Base-by-base conservation (phyloP, 2,888 invertebrate genomes). In the Notocelia uddmanniana region DNA sequence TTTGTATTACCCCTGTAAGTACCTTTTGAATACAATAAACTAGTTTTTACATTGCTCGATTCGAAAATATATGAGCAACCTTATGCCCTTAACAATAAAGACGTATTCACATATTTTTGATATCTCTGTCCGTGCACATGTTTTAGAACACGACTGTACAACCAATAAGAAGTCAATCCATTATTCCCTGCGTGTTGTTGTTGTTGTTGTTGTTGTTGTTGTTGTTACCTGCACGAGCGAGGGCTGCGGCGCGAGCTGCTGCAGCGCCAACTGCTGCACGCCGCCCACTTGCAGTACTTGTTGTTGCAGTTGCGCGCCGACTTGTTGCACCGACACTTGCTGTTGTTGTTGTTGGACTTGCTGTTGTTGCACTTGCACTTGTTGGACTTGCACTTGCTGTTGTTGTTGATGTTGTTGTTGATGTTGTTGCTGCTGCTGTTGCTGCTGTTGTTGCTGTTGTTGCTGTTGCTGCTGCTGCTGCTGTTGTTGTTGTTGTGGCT, bases 271-370 rank as follows among this genome's bases (percentile, higher is more conserved):
- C 76, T 93, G 93, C 75, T 91, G 93, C 79, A 94, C 89, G 74
- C 88, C 85, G 79, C 91, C 90, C 68, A 93, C 92, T 74, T 92
- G 91, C 83, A 92, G 73, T 83, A 92, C 88, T 75, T 90, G 91
- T 76, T 91, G 92, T 78, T 85, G 81, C 76, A 85, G 78, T 73
- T 88, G 87, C 48, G 85, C 68, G 52, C 70, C 41, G 10, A 70
- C 70, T 19, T 75, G 76, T 68, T 76, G 77, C 48, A 71, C 68
- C 45, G 75, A 75, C 63, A 76, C 76, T 21, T 78, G 78, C 31
- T 76, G 76, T n/a, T 60, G 10, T 76, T 75, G 10, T 76, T 75
- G 75, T 80, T 81, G 71, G 48, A 80, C 78, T 58, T 81, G 81
- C 52, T 80, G 82, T 13, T 37, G 74, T 19, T 75, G 63, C 3